Conservation (phyloP, 2,797 vertebrate species). For the Argentina silus region DNA sequence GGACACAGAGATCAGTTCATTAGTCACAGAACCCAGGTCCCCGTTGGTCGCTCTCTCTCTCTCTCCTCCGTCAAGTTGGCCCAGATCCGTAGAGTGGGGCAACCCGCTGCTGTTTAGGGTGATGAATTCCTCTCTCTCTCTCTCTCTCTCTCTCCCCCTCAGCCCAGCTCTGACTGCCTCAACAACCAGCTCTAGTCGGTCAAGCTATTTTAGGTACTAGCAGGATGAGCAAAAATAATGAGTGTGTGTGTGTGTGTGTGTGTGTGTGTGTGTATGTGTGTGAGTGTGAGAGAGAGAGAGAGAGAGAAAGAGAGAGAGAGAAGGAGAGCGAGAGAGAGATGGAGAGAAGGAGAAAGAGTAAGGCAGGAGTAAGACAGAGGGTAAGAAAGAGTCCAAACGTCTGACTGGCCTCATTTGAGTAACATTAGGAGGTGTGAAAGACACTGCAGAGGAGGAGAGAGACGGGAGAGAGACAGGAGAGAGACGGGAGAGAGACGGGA, state of each 20-base stretch:
- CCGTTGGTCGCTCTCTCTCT: slow-evolving; percentile 49
- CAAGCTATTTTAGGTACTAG: slow-evolving; percentile 46
- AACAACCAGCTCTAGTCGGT: slow-evolving; percentile 25
- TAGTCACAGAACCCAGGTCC: slow-evolving; percentile 46
- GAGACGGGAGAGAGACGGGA: background rate
- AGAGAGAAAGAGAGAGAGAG: slow-evolving; percentile 1
- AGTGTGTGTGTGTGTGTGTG: background rate
- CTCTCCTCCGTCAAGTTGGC: slow-evolving; percentile 63
- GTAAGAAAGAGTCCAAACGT: slow-evolving; percentile 36
- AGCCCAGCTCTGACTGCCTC: slow-evolving; percentile 33
- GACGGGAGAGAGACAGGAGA: background rate
- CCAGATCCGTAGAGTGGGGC: slow-evolving; percentile 59
- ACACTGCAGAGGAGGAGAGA: slow-evolving; percentile 49
- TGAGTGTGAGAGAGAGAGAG: background rate
- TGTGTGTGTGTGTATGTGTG: background rate
- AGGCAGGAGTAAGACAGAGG: background rate
- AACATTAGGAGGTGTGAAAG: slow-evolving; percentile 51
- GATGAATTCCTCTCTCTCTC: slow-evolving; percentile 33
- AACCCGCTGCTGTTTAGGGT: slow-evolving; percentile 34
- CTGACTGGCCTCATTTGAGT: slow-evolving; percentile 64
- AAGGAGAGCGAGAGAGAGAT: background rate
- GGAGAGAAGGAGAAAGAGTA: background rate
- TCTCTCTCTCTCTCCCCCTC: slow-evolving; percentile 25
- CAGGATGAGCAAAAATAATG: slow-evolving; percentile 5
- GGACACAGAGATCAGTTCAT: slow-evolving; percentile 50